These are phyloP conservation scores for Leptocoma aspasia DNA, from an alignment of 2,113 vertebrate genomes.

Conservation along the genomic window DNA sequence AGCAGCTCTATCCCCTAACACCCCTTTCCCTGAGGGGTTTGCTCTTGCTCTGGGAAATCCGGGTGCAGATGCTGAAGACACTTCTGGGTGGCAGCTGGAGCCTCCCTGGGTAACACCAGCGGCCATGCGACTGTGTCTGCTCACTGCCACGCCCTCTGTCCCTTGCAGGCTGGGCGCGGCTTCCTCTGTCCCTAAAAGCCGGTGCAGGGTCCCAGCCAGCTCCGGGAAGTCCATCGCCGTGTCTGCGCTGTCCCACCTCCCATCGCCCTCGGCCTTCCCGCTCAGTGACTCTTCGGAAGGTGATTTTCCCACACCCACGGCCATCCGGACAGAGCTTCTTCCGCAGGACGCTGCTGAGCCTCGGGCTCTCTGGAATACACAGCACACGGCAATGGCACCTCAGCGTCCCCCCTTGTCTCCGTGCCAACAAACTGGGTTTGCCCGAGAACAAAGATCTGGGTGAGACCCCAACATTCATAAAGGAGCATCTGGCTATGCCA, in stretches of 20 bases:
- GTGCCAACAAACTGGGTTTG: accelerated
- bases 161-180: neutral
- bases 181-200: neutral
- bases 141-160: neutral
- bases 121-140: neutral
- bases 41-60: constrained; percentile 29
- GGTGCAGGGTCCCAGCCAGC: neutral
- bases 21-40: constrained; percentile 28
- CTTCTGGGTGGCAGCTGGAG: neutral
- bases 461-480: neutral
- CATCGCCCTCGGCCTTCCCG: neutral
- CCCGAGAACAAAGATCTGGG: accelerated
- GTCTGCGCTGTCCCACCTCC: neutral
- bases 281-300: constrained; percentile 5
- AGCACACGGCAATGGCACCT: neutral
- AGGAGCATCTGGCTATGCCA: accelerated
- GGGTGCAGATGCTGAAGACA: constrained; percentile 52
- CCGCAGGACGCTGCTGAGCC: neutral
- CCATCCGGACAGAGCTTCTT: constrained; percentile 31
- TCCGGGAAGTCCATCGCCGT: neutral
- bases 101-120: neutral
- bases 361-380: constrained; percentile 33
- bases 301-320: constrained; percentile 62
- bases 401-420: accelerated
- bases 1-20: neutral